Percentiles rank a stretch among this genome's conserved stretches.
These are phyloP conservation scores for Pelecanoides urinatrix DNA, from an alignment of 2,113 vertebrate genomes.

Conservation along the genomic window DNA sequence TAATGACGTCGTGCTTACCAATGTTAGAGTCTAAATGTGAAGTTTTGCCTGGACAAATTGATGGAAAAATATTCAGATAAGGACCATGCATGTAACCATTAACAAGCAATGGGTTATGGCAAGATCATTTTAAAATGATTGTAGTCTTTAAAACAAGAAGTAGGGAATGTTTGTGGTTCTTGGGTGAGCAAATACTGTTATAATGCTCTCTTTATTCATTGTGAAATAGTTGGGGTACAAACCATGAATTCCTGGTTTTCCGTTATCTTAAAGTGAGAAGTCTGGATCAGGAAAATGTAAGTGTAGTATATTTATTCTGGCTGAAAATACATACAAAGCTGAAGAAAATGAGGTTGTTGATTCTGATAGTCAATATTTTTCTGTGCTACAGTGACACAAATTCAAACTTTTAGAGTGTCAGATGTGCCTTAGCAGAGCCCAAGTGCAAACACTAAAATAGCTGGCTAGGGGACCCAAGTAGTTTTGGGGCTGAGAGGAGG, in stretches of 20 bases:
- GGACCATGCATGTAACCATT: background rate
- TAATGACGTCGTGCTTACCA: background rate
- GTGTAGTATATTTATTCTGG: conserved; percentile 30
- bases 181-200: conserved; percentile 35
- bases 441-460: background rate
- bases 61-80: background rate
- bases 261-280: conserved; percentile 46
- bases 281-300: conserved; percentile 46
- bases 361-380: background rate
- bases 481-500: background rate
- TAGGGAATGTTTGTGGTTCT: conserved; percentile 26
- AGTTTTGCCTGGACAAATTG: background rate
- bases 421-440: background rate
- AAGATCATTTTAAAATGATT: background rate
- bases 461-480: background rate
- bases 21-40: background rate
- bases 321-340: conserved; percentile 13
- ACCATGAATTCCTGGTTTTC: conserved; percentile 42
- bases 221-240: conserved; percentile 53
- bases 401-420: background rate
- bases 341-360: conserved; percentile 1
- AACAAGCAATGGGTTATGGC: background rate
- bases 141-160: background rate
- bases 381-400: background rate
- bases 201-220: conserved; percentile 46